phyloP scores from a whole-genome alignment of 2,113 vertebrate species.

The Platichthys flesus region DNA sequence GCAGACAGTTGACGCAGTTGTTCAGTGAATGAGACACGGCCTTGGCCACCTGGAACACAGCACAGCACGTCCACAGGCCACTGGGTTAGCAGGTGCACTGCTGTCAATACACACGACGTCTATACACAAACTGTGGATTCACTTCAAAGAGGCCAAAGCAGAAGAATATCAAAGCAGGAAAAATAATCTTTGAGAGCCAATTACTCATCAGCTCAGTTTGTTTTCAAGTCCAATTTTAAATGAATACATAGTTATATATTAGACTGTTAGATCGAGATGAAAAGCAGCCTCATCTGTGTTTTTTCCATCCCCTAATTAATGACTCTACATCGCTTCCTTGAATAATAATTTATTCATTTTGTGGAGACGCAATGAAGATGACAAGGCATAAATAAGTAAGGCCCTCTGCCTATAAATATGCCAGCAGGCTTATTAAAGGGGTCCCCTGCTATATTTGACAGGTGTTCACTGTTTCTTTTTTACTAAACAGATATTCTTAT shows the following conservation, averaged over 20 bases:
- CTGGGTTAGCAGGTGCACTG: conserved; percentile 4
- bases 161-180: neutral
- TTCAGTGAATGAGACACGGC: conserved; percentile 97
- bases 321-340: neutral
- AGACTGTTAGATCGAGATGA: neutral
- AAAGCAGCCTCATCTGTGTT: neutral
- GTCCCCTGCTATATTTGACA: conserved; percentile 33
- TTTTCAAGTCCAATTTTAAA: conserved; percentile 3
- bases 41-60: conserved; percentile 90
- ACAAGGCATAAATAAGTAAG: conserved; percentile 30
- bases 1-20: conserved; percentile 98
- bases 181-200: neutral
- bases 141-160: neutral
- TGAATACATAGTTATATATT: neutral
- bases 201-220: no score
- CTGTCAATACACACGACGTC: neutral
- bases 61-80: conserved; percentile 8
- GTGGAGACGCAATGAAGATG: neutral
- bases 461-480: conserved; percentile 24
- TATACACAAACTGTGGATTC: neutral
- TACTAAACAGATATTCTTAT: neutral
- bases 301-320: neutral
- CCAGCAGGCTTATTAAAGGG: conserved; percentile 2
- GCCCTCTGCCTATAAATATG: conserved; percentile 4
- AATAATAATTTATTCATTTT: conserved; percentile 11